Conservation (phyloP, 2,797 vertebrate genomes). For the Urophycis tenuis region DNA sequence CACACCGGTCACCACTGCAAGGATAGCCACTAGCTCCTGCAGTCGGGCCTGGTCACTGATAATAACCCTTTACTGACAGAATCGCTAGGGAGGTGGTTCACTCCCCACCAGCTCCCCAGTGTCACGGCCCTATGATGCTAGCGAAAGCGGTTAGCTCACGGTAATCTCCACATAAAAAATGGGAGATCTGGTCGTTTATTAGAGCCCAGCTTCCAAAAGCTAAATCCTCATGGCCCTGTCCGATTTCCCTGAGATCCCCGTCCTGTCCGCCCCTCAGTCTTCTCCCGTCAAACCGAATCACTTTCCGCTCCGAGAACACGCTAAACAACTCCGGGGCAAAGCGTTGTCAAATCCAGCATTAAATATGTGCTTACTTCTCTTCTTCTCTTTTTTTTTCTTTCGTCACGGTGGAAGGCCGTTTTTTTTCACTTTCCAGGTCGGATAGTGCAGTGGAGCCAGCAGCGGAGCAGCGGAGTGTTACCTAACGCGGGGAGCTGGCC, state of each 20-base stretch:
- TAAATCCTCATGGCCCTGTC: not conserved
- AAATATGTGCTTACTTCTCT: not conserved
- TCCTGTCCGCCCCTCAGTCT: not conserved
- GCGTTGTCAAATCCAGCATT: not conserved
- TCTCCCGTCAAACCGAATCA: not conserved
- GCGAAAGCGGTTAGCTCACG: not conserved
- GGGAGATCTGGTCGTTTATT: not conserved
- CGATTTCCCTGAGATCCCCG: not conserved
- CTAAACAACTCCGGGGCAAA: not conserved
- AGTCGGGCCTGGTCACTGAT: not conserved
- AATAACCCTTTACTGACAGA: not conserved
- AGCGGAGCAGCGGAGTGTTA: slow-evolving; percentile 47
- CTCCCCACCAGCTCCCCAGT: not conserved
- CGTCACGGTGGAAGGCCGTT: not conserved
- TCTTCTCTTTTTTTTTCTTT: not conserved
- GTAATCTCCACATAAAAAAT: not conserved
- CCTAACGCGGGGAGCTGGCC: slow-evolving; percentile 49
- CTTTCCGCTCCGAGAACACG: not conserved
- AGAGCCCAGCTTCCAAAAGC: not conserved
- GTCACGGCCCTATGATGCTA: not conserved
- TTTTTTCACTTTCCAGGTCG: slow-evolving; percentile 55
- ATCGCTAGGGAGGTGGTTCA: not conserved
- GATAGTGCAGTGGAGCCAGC: no score
- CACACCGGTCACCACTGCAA: not conserved
- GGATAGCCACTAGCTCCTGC: not conserved